These are phyloP conservation scores for Sebastes hubbsi DNA, from an alignment of 2,797 vertebrate genomes.

Conservation along the genomic window DNA sequence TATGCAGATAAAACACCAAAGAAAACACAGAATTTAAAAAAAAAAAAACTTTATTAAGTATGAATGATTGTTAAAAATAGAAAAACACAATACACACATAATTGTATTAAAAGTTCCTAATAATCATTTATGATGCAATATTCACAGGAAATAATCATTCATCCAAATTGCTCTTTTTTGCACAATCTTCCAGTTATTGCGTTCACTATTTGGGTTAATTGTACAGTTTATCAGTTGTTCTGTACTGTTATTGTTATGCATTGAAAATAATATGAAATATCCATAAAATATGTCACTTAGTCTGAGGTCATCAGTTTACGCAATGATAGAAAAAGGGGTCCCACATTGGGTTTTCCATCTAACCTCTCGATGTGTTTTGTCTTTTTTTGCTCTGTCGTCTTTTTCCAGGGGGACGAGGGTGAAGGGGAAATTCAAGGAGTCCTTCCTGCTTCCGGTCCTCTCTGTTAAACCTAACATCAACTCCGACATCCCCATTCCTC, in stretches of 20 bases:
- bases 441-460: conserved; percentile 86
- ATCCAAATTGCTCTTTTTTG: no score
- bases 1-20: not conserved
- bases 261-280: no score
- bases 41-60: not conserved
- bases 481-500: conserved; percentile 78
- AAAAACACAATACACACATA: not conserved
- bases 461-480: conserved; percentile 88
- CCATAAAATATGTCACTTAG: no score
- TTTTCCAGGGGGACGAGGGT: conserved; percentile 79
- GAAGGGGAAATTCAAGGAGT: conserved; percentile 88
- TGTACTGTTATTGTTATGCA: no score
- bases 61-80: not conserved
- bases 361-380: not conserved
- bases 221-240: no score
- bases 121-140: not conserved
- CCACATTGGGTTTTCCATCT: not conserved
- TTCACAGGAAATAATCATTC: no score
- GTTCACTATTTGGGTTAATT: no score
- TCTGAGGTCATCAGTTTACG: no score
- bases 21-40: not conserved
- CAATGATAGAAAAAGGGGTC: not conserved
- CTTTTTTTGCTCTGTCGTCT: not conserved
- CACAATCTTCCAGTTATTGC: no score
- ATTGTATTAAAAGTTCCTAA: not conserved